Evolutionary conservation across 2,888 invertebrate species (phyloP).

Genomic region (Hirtodrosophila confusa): DNA sequence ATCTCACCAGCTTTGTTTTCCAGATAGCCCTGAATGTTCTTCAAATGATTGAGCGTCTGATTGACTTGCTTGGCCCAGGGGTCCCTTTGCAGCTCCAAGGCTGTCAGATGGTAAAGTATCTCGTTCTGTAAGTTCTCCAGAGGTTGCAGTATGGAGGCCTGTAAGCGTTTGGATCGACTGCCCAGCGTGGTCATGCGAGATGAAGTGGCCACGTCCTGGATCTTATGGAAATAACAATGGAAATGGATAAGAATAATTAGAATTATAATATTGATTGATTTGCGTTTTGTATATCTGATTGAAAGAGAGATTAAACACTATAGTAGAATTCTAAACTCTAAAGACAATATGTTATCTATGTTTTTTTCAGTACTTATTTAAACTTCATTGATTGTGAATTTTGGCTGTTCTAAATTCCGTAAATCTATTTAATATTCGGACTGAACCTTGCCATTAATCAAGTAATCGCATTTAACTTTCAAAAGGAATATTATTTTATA

Average conservation of each 20-base stretch:
- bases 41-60: conserved; percentile 89
- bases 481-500: no score
- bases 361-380: no score
- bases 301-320: no score
- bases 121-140: conserved; percentile 89
- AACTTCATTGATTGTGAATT: no score
- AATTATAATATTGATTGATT: no score
- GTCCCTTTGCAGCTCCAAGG: conserved; percentile 89
- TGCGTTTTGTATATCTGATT: no score
- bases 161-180: conserved; percentile 87
- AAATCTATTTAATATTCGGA: no score
- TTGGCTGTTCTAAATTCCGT: no score
- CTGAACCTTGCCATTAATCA: no score
- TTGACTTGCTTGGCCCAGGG: conserved; percentile 90
- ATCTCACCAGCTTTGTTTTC: conserved; percentile 89
- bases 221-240: conserved; percentile 67
- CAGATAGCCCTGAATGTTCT: conserved; percentile 91
- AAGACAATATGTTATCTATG: no score
- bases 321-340: no score
- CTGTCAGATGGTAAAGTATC: conserved; percentile 90
- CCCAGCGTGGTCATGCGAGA: conserved; percentile 90
- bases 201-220: conserved; percentile 89
- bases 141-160: conserved; percentile 88
- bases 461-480: no score
- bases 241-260: not conserved